Evolutionary conservation across 2,888 invertebrate species (phyloP), one percentile per base, ranked within the genome.

Genomic region (Netelia melanura): DNA sequence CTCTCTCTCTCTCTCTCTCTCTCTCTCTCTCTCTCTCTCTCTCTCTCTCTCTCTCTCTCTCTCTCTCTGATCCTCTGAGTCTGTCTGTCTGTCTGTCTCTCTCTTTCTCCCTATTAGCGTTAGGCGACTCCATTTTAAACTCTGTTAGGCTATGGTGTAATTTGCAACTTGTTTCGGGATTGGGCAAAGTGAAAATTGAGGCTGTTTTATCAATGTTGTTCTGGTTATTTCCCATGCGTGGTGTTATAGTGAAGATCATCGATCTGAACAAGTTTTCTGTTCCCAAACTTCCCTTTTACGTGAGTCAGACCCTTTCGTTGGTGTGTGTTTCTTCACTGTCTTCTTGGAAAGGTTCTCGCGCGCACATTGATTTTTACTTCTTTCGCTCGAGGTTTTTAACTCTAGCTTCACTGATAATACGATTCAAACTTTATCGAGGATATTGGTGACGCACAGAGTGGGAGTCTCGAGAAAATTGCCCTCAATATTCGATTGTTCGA

Each of bases 401-500:
- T 58, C 58, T 56, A 23, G 9, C 23, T 9, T 58, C 21, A 48
- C 14, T 14, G 48, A 48, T 58, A 17, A 17, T 21, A 17, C 21
- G 58, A 58, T 58, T 58, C 58, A 17, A 21, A 17, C 17, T 58
- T 54, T 58, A 17, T 58, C 58, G 23, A 58, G 58, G 48, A 11
- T 48, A 58, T 58, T 17, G 14, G 48, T 48, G 48, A 48, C 14
- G 58, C 2, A 58, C 58, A 58, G 21, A 21, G 58, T 10, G 44
- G 21, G 9, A 25, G 48, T 23, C 17, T 38, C 6, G 17, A 14
- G 23, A 72, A 72, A 3, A 43, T 25, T n/a, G 21, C 23, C 21
- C 58, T 67, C 67, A 10, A 67, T 54, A 21, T 72, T 80, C 58
- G 65, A 48, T 65, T 25, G 80, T 48, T 74, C 68, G 62, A 56